These are phyloP conservation scores for Ostrea denselamellosa DNA, from an alignment of 1,140 invertebrate genomes.

Conservation along the genomic window DNA sequence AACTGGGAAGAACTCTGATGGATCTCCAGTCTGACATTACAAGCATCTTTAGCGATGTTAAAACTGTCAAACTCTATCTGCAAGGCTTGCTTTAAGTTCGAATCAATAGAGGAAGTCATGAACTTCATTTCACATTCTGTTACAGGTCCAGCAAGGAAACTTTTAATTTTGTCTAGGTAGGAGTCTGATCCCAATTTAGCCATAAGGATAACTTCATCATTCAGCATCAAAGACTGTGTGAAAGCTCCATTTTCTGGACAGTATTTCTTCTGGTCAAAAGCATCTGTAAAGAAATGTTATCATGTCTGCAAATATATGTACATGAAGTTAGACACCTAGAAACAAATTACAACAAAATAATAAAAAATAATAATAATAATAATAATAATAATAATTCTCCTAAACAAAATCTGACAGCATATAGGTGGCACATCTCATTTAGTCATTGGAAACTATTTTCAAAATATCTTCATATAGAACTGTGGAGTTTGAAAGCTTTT, in stretches of 20 bases:
- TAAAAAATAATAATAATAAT: too few species aligned
- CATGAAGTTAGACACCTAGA: not conserved
- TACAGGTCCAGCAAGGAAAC: not conserved
- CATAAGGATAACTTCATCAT: conserved; percentile 10
- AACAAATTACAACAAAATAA: too few species aligned
- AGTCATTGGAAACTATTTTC: too few species aligned
- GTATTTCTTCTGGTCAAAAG: conserved; percentile 38
- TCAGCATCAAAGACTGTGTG: not conserved
- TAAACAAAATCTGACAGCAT: too few species aligned
- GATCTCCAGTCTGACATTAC: conserved; percentile 24
- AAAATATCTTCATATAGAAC: too few species aligned
- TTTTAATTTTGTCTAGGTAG: not conserved
- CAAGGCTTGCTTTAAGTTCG: not conserved
- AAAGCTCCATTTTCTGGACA: conserved; percentile 16
- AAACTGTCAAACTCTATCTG: conserved; percentile 43
- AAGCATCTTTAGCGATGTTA: conserved; percentile 29
- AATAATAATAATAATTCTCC: too few species aligned
- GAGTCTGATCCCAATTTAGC: not conserved
- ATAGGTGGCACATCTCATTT: too few species aligned
- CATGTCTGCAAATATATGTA: not conserved
- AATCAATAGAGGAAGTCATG: not conserved
- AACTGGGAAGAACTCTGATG: conserved; percentile 32
- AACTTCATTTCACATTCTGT: conserved; percentile 37
- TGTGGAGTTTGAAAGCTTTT: too few species aligned
- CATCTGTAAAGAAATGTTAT: conserved; percentile 24